Evolutionary conservation across 2,797 vertebrate species (phyloP), one percentile per base, ranked within the genome.

Genomic region (Fringilla coelebs): DNA sequence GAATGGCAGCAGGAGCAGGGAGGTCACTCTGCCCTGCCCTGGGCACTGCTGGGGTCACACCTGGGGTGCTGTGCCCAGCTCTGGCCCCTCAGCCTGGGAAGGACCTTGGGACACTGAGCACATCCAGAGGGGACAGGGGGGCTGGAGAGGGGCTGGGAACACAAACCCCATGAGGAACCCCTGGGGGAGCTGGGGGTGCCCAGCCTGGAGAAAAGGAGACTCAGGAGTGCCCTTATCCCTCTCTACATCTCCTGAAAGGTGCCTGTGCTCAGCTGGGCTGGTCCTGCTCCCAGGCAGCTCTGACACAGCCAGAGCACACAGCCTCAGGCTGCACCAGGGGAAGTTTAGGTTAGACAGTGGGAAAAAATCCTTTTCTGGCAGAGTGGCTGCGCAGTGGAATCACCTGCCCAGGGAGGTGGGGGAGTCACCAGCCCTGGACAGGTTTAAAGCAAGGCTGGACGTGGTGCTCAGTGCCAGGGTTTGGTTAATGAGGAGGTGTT

Each of bases 191-290:
- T 55, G 31, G 38, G 68, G 51, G 2, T 54, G 51, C 3, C n/a
- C 4, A 54, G 12, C 49, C 38, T 71, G 49, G 67, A 54, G 17
- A 54, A 54, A 71, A 52, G n/a, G n/a, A n/a, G n/a, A n/a, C n/a
- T n/a, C n/a, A n/a, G n/a, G n/a, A n/a, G n/a, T n/a, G n/a, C n/a
- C 38, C 38, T 20, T 2, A 5, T n/a, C 31, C 25, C 38, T 43
- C 22, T 20, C 3, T 2, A 6, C 51, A 55, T 2, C 49, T 16
- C 6, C 51, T 54, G 51, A n/a, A 12, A 20, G 51, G 38, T 5
- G 68, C 1, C 6, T 22, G 19, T 36, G 3, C 0, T 5, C 26
- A 14, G 71, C 1, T 29, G 11, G n/a, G 26, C 3, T 3, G 3
- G 41, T 3, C n/a, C 41, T 58, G 41, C 41, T 41, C 41, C 54